A percentile compares a stretch with the other conserved stretches of the same genome.
Conservation (phyloP, 2,797 vertebrate genomes). For the Anabas testudineus region DNA sequence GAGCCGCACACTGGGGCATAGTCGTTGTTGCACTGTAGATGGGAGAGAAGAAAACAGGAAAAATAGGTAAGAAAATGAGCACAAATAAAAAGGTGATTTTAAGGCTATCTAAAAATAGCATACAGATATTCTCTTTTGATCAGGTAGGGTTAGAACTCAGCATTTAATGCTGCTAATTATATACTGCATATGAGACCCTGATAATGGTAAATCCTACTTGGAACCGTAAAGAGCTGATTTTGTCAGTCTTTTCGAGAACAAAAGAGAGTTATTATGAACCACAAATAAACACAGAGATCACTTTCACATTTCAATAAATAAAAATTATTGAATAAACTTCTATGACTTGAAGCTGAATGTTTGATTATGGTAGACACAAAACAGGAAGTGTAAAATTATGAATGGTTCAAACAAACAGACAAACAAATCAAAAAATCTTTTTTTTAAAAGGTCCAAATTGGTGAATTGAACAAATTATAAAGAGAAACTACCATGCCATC, state of each 20-base stretch:
- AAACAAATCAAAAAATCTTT: too few species aligned
- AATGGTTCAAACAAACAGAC: too few species aligned
- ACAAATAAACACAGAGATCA: not conserved
- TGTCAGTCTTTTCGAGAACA: not conserved
- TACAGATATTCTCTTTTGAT: not conserved
- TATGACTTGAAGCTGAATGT: too few species aligned
- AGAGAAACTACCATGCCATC: too few species aligned
- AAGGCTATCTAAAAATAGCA: not conserved
- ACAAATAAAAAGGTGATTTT: not conserved
- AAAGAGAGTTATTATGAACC: not conserved
- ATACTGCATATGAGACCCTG: not conserved
- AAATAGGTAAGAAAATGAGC: not conserved
- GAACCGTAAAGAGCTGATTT: not conserved
- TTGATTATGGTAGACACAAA: too few species aligned
- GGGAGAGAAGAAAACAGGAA: slow-evolving; percentile 24
- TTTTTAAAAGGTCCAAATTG: too few species aligned
- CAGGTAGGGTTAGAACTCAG: not conserved
- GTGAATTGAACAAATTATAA: too few species aligned
- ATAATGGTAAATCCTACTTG: slow-evolving; percentile 7
- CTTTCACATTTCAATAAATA: not conserved
- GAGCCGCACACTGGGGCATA: slow-evolving; percentile 98
- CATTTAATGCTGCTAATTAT: not conserved
- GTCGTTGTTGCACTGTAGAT: slow-evolving; percentile 94
- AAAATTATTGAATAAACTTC: too few species aligned
- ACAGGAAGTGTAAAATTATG: too few species aligned